Evolutionary conservation across 2,888 invertebrate genomes (phyloP).

Genomic region (Nipponacmea schrenckii): DNA sequence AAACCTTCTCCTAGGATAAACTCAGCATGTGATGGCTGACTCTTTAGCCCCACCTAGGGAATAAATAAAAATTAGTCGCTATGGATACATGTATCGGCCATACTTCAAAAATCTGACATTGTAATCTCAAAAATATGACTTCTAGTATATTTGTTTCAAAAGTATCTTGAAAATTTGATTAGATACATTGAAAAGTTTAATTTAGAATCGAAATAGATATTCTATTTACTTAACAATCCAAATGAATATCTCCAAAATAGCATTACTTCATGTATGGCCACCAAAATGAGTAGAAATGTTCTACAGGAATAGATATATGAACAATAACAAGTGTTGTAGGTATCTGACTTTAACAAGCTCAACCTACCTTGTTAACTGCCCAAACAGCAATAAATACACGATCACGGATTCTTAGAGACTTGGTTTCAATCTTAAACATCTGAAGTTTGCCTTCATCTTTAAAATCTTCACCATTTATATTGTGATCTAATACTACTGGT

Average conservation of each 20-base stretch:
- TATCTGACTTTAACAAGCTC: not conserved
- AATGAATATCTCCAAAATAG: too few species aligned
- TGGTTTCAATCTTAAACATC: constrained; percentile 21
- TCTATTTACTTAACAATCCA: too few species aligned
- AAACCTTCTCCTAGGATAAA: not conserved
- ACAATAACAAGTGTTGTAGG: not conserved
- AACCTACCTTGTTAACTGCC: constrained; percentile 32
- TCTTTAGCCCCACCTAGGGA: not conserved
- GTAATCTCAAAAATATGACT: not conserved
- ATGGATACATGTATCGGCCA: too few species aligned
- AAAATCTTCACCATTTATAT: constrained; percentile 12
- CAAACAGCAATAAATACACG: constrained; percentile 26
- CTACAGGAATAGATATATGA: too few species aligned
- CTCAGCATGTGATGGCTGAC: not conserved
- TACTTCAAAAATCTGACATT: too few species aligned
- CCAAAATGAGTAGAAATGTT: too few species aligned
- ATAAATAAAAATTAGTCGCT: not conserved
- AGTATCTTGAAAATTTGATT: not conserved
- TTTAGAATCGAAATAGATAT: too few species aligned
- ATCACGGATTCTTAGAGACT: constrained; percentile 5
- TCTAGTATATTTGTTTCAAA: not conserved
- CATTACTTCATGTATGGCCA: too few species aligned
- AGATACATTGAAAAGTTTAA: too few species aligned
- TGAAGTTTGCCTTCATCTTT: constrained; percentile 31
- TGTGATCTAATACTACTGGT: constrained; percentile 9